Evolutionary conservation across 2,888 invertebrate species (phyloP), one percentile per base, ranked within the genome.

Genomic region (Boloria selene): DNA sequence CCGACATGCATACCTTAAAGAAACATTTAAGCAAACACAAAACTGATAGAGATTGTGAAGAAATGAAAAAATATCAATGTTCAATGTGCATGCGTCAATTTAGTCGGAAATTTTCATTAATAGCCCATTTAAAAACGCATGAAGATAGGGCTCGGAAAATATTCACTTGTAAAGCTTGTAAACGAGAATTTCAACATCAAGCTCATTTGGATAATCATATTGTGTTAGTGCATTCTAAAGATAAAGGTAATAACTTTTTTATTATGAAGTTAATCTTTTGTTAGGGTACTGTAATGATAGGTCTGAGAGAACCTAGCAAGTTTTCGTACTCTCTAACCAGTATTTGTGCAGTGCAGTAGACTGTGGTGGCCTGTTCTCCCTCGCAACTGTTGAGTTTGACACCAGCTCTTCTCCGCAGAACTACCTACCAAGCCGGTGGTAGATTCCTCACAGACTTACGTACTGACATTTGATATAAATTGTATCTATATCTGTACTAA

Each of bases 191-290:
- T 65, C 92, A 93, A n/a, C 92, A 93, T 42, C 84, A 89, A 67
- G 91, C 93, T 0, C 93, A 91, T 70, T 80, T 94, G 55, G 89
- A 92, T 7, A 93, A 92, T 13, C 94, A 94, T 68, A 84, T 93
- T 61, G 47, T 88, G 70, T 75, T 92, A 16, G 78, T 86, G 49
- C 93, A 93, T 64, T 90, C 92, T 18, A 86, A 86, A 26, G 82
- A 85, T 45, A 85, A 87, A 52, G 91, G 59, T 59, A 38, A 50
- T 13, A 26, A 56, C 2, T 38, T 16, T 10, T 38, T 16, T 31
- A 16, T 3, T 7, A 1, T 6, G 1, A 10, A 31, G 10, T 31
- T 10, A 2, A 38, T 10, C 0, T 38, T 38, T 38, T 38, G 7
- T 7, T 38, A 10, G 31, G 31, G 2, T 31, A 2, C 10, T 38